Evolutionary conservation across 2,797 vertebrate species (phyloP), one percentile per base, ranked within the genome.

Genomic region (Sparidentex hasta): DNA sequence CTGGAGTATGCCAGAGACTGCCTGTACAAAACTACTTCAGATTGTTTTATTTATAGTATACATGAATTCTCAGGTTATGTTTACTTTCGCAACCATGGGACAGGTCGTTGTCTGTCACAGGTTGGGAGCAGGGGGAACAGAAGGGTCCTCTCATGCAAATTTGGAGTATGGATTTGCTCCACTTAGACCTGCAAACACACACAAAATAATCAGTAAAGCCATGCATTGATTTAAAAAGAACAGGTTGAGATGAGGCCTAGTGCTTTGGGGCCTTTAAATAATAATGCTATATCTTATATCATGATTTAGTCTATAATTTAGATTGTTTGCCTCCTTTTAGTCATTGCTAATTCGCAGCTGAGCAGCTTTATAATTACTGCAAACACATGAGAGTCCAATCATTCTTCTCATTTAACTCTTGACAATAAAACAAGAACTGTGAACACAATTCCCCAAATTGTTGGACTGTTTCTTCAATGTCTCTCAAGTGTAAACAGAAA

Each of bases 141-240:
- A n/a, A 61, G 9, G 14, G 65, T 61, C 33, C n/a, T 58, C 78
- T 94, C 81, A 93, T 48, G 85, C 73, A 88, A 99, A 99, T 91
- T 93, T 96, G 56, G 97, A 95, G 13, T 99, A 99, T 0, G 96
- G 96, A 82, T 98, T 99, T 71, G 95, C 95, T 74, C 96, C 97
- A 88, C 94, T 96, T 64, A 99, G 93, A 85, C 98, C 98, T 99
- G 78, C 27, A 93, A 63, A 85, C 67, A 81, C 74, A 70, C 21
- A 2, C 11, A 50, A 78, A 63, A 80, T 4, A 81, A 38, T 51
- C 44, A 63, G 18, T n/a, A 20, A 69, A 47, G 33, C 2, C 43
- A 25, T 50, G 29, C 33, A 65, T 11, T 48, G 9, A 67, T 67
- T 62, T 47, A 29, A 44, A 72, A 43, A 47, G 2, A 43, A 29